Conservation (phyloP, 2,113 vertebrate species). For the Cyanistes caeruleus region DNA sequence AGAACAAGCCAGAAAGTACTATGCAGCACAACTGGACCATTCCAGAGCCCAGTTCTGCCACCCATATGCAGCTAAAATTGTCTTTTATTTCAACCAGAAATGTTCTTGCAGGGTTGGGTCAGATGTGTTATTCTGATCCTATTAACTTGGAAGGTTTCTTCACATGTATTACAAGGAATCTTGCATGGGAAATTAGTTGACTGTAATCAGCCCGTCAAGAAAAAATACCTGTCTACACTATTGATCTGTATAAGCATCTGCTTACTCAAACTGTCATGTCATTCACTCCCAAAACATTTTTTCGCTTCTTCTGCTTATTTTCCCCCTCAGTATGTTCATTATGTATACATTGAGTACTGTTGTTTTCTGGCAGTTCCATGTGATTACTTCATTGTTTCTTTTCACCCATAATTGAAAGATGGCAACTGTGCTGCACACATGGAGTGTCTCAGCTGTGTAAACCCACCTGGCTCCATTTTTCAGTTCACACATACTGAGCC, state of each 20-base stretch:
- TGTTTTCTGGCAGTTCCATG: neutral
- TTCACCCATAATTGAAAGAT: conserved; percentile 43
- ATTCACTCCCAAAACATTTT: neutral
- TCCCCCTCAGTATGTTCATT: neutral
- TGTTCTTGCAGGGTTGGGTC: neutral
- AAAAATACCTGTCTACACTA: conserved; percentile 15
- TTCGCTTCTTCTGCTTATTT: neutral
- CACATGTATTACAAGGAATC: neutral
- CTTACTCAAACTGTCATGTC: neutral
- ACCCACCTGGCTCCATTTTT: neutral
- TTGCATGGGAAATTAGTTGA: neutral
- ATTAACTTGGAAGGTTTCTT: neutral
- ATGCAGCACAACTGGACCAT: conserved; percentile 42
- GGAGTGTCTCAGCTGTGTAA: neutral
- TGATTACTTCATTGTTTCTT: conserved; percentile 31
- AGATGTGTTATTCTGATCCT: neutral
- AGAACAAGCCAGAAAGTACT: conserved; percentile 32
- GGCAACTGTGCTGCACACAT: neutral
- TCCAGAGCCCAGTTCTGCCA: conserved; percentile 24
- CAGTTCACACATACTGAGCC: neutral
- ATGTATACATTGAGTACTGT: neutral
- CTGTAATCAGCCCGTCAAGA: neutral
- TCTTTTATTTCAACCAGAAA: conserved; percentile 8
- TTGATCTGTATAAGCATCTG: neutral
- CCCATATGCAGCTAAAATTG: conserved; percentile 17